Evolutionary conservation across 2,797 vertebrate species (phyloP).

Genomic region (Ptychadena robeensis): DNA sequence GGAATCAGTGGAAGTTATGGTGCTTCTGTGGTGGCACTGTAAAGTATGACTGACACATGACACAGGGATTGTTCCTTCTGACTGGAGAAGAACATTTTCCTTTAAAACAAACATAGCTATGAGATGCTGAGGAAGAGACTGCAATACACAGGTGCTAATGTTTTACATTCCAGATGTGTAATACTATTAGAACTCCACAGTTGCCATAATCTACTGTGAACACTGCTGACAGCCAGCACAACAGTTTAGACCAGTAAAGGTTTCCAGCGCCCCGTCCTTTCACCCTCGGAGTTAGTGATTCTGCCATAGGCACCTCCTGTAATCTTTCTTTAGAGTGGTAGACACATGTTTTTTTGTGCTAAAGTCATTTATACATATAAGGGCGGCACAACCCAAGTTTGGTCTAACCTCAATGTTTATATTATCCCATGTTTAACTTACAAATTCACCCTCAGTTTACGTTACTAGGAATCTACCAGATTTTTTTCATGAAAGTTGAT

Average conservation of each 20-base stretch:
- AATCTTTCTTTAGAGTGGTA: neutral
- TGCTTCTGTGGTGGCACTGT: neutral
- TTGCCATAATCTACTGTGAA: neutral
- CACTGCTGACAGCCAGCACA: neutral
- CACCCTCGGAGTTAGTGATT: neutral
- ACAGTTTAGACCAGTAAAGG: neutral
- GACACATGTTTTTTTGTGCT: conserved; percentile 21
- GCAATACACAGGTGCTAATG: neutral
- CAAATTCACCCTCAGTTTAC: conserved; percentile 34
- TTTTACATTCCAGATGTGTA: neutral
- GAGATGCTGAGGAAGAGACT: neutral
- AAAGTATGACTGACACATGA: no score
- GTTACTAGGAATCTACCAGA: conserved; percentile 15
- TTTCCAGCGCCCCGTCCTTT: neutral
- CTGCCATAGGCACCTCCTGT: neutral
- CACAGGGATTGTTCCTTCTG: neutral
- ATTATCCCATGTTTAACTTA: conserved; percentile 32
- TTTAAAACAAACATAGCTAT: neutral
- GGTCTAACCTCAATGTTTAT: conserved; percentile 57
- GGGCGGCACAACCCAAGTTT: conserved; percentile 61
- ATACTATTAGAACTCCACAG: neutral
- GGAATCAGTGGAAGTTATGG: neutral
- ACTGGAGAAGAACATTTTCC: neutral
- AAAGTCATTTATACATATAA: neutral
- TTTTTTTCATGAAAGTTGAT: conserved; percentile 33